Evolutionary conservation across 2,797 vertebrate species (phyloP).

Genomic region (Rhyacichthys aspro): DNA sequence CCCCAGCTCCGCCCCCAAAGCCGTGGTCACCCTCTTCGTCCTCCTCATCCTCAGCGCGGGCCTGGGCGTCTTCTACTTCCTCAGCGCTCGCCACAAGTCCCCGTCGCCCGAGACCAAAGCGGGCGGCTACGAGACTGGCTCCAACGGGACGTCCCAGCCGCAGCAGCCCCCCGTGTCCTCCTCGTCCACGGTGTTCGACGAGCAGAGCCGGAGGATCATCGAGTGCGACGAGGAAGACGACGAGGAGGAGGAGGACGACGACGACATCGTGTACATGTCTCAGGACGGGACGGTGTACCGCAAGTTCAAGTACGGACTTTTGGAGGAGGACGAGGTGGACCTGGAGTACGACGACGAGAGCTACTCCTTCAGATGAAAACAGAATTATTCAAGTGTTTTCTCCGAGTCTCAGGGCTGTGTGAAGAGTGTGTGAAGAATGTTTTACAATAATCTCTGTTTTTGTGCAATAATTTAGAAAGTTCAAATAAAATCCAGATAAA

Average conservation of each 20-base stretch:
- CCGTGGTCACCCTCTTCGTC: constrained; percentile 69
- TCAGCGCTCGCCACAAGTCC: constrained; percentile 67
- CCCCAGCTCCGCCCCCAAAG: constrained; percentile 39
- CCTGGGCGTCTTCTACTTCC: constrained; percentile 77
- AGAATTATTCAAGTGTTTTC: too few species aligned
- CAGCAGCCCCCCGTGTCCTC: constrained; percentile 48
- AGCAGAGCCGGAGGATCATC: constrained; percentile 82
- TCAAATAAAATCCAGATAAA: too few species aligned
- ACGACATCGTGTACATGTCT: constrained; percentile 94
- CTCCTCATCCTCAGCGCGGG: constrained; percentile 79
- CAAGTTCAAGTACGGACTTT: constrained; percentile 90
- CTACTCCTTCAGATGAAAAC: constrained; percentile 73
- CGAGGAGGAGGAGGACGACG: constrained; percentile 79
- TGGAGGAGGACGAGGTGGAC: constrained; percentile 89
- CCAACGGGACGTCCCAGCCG: constrained; percentile 28
- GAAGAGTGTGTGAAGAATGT: background rate
- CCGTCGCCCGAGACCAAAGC: constrained; percentile 48
- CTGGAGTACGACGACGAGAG: constrained; percentile 94
- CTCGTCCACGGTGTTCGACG: constrained; percentile 73
- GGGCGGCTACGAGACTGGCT: constrained; percentile 80
- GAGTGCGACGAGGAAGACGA: constrained; percentile 69
- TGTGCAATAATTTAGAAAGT: too few species aligned
- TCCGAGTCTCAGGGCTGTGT: too few species aligned
- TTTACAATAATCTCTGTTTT: too few species aligned
- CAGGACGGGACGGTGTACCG: constrained; percentile 91